Evolutionary conservation across 1,140 invertebrate genomes (phyloP).

Genomic region (Tetragnatha versicolor): DNA sequence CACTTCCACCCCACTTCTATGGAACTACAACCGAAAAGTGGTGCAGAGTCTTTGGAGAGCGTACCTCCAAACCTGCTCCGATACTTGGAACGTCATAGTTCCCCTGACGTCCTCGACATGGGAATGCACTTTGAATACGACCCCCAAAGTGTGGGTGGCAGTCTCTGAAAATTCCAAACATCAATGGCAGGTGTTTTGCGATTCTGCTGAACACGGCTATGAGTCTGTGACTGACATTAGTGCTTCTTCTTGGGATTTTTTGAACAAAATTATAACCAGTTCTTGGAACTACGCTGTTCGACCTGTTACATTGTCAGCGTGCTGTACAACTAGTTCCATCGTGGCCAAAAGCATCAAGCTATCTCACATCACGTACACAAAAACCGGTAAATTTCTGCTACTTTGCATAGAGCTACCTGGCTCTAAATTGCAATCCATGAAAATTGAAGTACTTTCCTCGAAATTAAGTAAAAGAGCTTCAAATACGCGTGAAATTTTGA

Average conservation of each 20-base stretch:
- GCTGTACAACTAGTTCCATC: not conserved
- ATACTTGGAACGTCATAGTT: conserved; percentile 13
- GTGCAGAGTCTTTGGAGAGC: not conserved
- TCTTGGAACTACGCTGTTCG: conserved; percentile 17
- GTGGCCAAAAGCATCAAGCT: conserved; percentile 14
- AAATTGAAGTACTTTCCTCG: too few species aligned
- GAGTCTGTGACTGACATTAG: not conserved
- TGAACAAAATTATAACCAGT: conserved; percentile 15
- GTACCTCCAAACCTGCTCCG: not conserved
- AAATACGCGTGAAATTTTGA: not conserved
- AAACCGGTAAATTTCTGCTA: not conserved
- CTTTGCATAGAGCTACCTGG: not conserved
- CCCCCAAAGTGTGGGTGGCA: not conserved
- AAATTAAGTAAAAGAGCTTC: not conserved
- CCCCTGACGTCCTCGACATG: conserved; percentile 14
- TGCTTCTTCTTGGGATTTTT: conserved; percentile 1
- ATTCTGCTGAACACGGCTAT: conserved; percentile 1
- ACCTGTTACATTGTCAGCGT: not conserved
- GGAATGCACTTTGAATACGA: not conserved
- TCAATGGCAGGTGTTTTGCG: conserved; percentile 12
- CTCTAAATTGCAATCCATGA: not conserved
- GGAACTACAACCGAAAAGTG: not conserved
- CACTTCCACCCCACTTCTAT: not conserved
- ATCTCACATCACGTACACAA: not conserved
- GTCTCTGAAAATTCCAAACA: conserved; percentile 11